Evolutionary conservation across 1,140 invertebrate species (phyloP).

Genomic region (Drosophila kohkoa): DNA sequence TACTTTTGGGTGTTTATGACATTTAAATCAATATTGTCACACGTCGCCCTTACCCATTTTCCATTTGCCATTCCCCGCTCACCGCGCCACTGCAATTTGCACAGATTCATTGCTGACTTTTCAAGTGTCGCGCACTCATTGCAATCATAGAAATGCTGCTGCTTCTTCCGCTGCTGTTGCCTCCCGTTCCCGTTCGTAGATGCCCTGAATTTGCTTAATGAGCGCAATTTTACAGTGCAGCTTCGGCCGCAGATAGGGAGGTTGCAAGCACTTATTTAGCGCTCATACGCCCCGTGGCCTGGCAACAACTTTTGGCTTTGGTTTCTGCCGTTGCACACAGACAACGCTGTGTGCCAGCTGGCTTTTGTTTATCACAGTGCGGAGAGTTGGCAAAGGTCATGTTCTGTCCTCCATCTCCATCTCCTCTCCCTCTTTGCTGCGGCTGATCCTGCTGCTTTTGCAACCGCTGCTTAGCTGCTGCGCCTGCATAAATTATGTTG

Average conservation of each 20-base stretch:
- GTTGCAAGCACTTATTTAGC: constrained; percentile 73
- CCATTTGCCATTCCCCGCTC: not conserved
- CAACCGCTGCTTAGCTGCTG: constrained; percentile 14
- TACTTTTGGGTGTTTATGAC: constrained; percentile 78
- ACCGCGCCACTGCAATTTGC: constrained; percentile 63
- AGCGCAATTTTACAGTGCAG: constrained; percentile 59
- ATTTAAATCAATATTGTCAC: constrained; percentile 82
- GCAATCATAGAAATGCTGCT: constrained; percentile 59
- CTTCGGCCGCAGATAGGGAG: constrained; percentile 50
- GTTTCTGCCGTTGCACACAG: not conserved
- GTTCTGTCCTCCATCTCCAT: constrained; percentile 7
- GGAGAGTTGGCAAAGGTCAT: constrained; percentile 26
- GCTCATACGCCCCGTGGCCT: constrained; percentile 74
- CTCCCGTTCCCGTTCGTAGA: not conserved
- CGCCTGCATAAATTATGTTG: constrained; percentile 59
- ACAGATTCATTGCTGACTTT: constrained; percentile 65
- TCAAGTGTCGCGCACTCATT: constrained; percentile 54
- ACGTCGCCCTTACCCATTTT: constrained; percentile 8
- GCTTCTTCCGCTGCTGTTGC: not conserved
- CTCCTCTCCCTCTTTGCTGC: not conserved
- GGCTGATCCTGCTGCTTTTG: not conserved
- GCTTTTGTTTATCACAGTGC: constrained; percentile 58
- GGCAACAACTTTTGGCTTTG: constrained; percentile 14
- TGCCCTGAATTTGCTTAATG: constrained; percentile 81
- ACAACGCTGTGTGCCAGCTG: not conserved